Evolutionary conservation across 2,113 vertebrate genomes (phyloP).

Genomic region (Raja brachyura): DNA sequence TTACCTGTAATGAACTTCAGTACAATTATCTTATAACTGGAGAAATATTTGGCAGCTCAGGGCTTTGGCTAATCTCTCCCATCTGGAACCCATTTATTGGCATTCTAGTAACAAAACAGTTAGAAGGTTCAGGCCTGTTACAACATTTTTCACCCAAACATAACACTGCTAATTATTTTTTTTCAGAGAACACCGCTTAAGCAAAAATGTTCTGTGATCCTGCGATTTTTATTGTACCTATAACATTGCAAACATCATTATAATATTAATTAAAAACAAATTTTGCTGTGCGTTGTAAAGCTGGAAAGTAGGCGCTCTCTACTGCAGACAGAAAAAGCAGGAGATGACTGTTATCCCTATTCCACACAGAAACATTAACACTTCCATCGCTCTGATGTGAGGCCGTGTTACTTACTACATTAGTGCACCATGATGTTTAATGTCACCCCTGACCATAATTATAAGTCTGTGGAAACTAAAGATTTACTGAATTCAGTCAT

Average conservation of each 20-base stretch:
- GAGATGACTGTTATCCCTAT: not conserved
- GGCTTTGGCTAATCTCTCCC: slow-evolving; percentile 33
- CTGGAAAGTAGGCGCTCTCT: not conserved
- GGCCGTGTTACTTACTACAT: not conserved
- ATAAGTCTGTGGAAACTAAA: not conserved
- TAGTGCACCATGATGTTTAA: not conserved
- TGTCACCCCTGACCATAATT: not conserved
- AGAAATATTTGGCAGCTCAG: slow-evolving; percentile 26
- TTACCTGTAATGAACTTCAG: slow-evolving; percentile 17
- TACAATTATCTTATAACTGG: slow-evolving; percentile 35
- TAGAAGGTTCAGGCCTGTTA: slow-evolving; percentile 25
- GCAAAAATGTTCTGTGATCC: slow-evolving; percentile 23
- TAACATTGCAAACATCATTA: slow-evolving; percentile 32
- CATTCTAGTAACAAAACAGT: slow-evolving; percentile 28
- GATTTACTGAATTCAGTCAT: not conserved
- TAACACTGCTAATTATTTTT: slow-evolving; percentile 38
- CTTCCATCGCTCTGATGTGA: not conserved
- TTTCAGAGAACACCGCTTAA: slow-evolving; percentile 22
- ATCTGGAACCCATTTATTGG: slow-evolving; percentile 36
- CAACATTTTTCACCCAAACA: slow-evolving; percentile 35
- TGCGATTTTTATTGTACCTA: slow-evolving; percentile 33
- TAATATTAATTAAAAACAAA: slow-evolving; percentile 31
- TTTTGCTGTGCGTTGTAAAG: not conserved
- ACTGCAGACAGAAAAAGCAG: not conserved
- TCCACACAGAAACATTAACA: not conserved